Conservation (phyloP, 2,113 vertebrate genomes). For the Apteryx owenii region DNA sequence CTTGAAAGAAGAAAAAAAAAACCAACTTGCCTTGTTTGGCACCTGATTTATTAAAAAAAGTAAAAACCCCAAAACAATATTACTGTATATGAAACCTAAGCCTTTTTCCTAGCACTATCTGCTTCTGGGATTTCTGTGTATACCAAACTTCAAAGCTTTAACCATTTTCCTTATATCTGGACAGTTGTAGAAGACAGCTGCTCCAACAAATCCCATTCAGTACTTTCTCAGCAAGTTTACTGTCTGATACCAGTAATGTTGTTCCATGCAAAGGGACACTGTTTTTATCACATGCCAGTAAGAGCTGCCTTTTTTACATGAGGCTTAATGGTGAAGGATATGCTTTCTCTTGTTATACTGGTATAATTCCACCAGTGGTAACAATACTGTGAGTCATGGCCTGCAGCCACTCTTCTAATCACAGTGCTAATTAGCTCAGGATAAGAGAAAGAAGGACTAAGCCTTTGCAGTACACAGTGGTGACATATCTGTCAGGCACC, state of each 20-base stretch:
- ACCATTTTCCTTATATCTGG: neutral
- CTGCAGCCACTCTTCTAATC: slow-evolving; percentile 1
- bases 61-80: neutral
- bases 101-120: neutral
- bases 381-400: neutral
- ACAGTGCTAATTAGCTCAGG: neutral
- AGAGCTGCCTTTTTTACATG: neutral
- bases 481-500: neutral
- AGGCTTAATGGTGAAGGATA: neutral
- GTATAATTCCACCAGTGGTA: neutral
- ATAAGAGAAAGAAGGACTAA: neutral
- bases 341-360: neutral
- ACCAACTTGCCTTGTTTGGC: neutral
- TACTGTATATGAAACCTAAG: neutral
- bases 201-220: neutral
- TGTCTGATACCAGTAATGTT: neutral
- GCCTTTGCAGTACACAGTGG: neutral
- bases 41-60: neutral
- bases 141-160: neutral
- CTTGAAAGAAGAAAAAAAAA: neutral
- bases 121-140: neutral
- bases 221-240: neutral
- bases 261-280: neutral
- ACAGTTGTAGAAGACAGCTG: neutral
- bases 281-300: neutral